A percentile compares a stretch with the other conserved stretches of the same genome.
Conservation (phyloP, 2,888 invertebrate genomes). For the Drosophila austrosaltans region DNA sequence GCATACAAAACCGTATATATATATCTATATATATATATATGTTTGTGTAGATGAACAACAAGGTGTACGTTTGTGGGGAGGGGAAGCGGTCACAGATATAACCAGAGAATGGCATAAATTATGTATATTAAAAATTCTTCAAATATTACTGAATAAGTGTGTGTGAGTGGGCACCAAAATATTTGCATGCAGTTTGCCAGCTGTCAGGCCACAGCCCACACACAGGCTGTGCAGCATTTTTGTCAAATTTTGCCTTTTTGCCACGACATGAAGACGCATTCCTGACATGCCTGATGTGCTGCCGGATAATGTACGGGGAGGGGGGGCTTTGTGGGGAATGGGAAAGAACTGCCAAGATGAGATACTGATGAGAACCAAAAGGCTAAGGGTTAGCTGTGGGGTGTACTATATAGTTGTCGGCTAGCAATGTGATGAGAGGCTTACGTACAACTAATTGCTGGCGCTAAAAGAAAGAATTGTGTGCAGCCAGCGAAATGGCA, state of each 20-base stretch:
- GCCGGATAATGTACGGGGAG: not conserved
- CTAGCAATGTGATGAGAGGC: conserved; percentile 28
- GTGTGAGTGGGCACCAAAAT: conserved; percentile 56
- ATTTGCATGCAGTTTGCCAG: conserved; percentile 72
- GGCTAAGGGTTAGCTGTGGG: conserved; percentile 8
- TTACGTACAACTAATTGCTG: conserved; percentile 69
- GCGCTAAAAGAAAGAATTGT: conserved; percentile 58
- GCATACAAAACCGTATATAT: not conserved
- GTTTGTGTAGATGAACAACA: not conserved
- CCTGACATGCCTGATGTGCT: conserved; percentile 45
- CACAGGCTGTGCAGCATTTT: conserved; percentile 62
- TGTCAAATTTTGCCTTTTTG: conserved; percentile 70
- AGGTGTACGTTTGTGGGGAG: too few relatives aligned
- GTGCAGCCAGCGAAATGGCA: conserved; percentile 73
- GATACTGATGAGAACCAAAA: not conserved
- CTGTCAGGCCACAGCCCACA: conserved; percentile 32
- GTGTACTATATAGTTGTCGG: conserved; percentile 34
- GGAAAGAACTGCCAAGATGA: not conserved
- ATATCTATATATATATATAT: not conserved
- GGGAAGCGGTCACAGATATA: not conserved
- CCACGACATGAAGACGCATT: conserved; percentile 66
- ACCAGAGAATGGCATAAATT: conserved; percentile 58
- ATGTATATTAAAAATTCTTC: conserved; percentile 78
- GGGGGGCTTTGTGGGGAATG: not conserved
- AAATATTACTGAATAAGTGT: conserved; percentile 55